These are phyloP conservation scores for Chroicocephalus ridibundus DNA, from an alignment of 2,113 vertebrate species.

Conservation along the genomic window DNA sequence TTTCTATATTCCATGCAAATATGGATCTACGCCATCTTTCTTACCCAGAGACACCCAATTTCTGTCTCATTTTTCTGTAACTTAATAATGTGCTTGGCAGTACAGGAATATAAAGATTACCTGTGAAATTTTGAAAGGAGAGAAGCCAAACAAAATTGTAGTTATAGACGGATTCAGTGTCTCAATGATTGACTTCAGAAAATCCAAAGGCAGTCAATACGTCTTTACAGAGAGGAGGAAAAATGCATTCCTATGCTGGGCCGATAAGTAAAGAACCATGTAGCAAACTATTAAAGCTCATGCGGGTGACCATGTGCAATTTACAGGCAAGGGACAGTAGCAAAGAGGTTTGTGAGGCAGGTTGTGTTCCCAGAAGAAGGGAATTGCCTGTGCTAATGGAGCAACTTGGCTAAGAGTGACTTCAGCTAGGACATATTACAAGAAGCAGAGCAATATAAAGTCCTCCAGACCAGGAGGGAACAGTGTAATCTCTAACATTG, in stretches of 20 bases:
- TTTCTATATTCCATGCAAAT: neutral
- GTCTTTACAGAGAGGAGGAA: neutral
- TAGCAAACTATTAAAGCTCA: neutral
- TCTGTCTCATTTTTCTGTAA: neutral
- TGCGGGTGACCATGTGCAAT: neutral
- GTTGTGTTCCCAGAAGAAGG: neutral
- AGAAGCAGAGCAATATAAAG: neutral
- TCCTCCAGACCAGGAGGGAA: neutral
- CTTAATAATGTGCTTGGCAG: neutral
- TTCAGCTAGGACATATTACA: neutral
- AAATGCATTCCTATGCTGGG: neutral
- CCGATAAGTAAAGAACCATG: fast-evolving
- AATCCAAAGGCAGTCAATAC: neutral
- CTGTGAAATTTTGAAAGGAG: neutral
- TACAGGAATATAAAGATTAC: neutral
- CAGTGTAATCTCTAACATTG: neutral
- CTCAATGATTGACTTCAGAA: neutral
- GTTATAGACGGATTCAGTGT: neutral
- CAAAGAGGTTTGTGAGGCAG: neutral
- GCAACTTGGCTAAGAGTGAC: neutral
- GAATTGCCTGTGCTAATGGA: neutral
- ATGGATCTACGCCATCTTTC: neutral
- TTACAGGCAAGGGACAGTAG: neutral
- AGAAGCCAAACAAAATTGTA: neutral
- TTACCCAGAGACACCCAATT: neutral